Conservation (phyloP, 2,797 vertebrate genomes). For the Cyprinodon diabolis region DNA sequence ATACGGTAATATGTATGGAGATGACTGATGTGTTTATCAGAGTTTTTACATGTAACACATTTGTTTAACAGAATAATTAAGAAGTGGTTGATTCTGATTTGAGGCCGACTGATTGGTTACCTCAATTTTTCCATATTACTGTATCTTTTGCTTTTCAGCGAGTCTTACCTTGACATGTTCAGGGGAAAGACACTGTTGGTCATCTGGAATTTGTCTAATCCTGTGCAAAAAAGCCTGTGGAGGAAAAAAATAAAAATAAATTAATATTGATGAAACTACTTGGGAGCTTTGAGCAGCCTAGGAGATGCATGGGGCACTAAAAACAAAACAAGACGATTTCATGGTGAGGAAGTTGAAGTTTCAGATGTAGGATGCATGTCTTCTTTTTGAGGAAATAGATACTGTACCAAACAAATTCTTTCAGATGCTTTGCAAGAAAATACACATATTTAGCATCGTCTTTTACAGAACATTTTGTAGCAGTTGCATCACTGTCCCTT, state of each 20-base stretch:
- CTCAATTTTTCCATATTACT: background rate
- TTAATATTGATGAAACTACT: background rate
- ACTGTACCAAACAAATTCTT: background rate
- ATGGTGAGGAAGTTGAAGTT: conserved; percentile 18
- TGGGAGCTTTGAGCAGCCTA: background rate
- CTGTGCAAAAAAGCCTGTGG: conserved; percentile 92
- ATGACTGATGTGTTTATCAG: background rate
- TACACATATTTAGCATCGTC: conserved; percentile 13
- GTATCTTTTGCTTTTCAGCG: background rate
- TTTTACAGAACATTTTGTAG: conserved; percentile 17
- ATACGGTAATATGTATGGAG: background rate
- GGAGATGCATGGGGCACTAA: background rate
- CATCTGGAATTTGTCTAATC: conserved; percentile 89
- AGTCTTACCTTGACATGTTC: conserved; percentile 93
- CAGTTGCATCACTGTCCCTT: conserved; percentile 15
- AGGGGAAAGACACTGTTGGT: conserved; percentile 93
- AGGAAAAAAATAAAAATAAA: conserved; percentile 31
- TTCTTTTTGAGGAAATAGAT: conserved; percentile 38
- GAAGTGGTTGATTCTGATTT: background rate
- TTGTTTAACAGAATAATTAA: background rate
- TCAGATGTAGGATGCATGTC: background rate
- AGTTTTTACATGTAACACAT: background rate
- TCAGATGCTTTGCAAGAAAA: conserved; percentile 1
- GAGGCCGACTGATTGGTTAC: background rate
- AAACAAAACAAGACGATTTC: conserved; percentile 4